Evolutionary conservation across 2,888 invertebrate species (phyloP), one percentile per base, ranked within the genome.

Genomic region (Hirudinaria manillensis): DNA sequence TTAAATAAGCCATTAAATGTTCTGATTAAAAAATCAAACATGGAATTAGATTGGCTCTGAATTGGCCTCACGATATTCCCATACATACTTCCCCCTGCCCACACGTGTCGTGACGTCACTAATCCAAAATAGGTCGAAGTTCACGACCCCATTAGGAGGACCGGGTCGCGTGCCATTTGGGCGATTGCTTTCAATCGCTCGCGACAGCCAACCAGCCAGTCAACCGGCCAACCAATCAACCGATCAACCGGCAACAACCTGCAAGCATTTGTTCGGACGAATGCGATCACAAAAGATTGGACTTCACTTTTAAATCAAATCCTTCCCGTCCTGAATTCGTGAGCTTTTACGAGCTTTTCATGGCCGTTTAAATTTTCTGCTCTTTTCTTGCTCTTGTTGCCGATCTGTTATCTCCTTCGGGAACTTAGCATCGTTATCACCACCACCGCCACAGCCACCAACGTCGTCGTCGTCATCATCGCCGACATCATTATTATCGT

Each of bases 271-370:
- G n/a, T n/a, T n/a, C 24, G 24, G 6, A 7, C 0, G 61, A 16
- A 61, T n/a, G 13, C 6, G 24, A 27, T 16, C 61, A 61, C 61
- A 61, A 24, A 29, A 24, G 61, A n/a, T n/a, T n/a, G 61, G 1
- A 61, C 45, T 61, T 29, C 24, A 61, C 61, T 27, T 61, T 61
- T 61, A 61, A 61, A 61, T 61, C 61, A 45, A 61, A 61, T n/a
- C n/a, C 61, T 61, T 61, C 61, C 61, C 21, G 7, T 61, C 61
- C n/a, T 61, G 1, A 61, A 61, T 61, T 61, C 29, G 24, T 27
- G 61, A 61, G 4, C 2, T 61, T 45, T 61, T 61, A 61, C 29
- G 2, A 6, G 10, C 61, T 24, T 10, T 27, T 61, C 21, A 61
- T 61, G 7, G 61, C 24, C 24, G 2, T 27, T 61, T 61, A 61